Percentiles rank a stretch among this genome's conserved stretches.
Evolutionary conservation across 2,797 vertebrate species (phyloP).

Genomic region (Valencia hispanica): DNA sequence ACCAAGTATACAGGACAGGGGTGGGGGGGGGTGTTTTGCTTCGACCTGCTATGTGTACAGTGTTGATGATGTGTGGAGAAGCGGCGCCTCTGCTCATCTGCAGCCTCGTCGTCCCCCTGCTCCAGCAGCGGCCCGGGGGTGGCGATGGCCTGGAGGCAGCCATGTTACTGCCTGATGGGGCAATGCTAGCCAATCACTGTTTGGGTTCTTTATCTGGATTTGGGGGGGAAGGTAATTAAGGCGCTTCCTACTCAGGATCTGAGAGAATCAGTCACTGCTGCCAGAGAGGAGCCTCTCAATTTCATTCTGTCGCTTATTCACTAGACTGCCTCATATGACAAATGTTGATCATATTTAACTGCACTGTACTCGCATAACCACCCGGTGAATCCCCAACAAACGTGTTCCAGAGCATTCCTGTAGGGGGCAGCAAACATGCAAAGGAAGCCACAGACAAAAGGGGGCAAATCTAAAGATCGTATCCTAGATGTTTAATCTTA

Average conservation of each 20-base stretch:
- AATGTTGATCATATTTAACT: constrained; percentile 47
- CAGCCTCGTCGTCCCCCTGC: constrained; percentile 29
- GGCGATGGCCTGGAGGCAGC: constrained; percentile 60
- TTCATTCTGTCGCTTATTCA: constrained; percentile 51
- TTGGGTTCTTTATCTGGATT: constrained; percentile 67
- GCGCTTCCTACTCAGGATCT: constrained; percentile 78
- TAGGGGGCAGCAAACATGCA: constrained; percentile 62
- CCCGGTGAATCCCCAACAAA: constrained; percentile 31
- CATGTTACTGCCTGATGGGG: constrained; percentile 61
- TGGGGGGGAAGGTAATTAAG: constrained; percentile 63
- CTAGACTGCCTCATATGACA: constrained; percentile 39
- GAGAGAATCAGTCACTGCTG: constrained; percentile 78
- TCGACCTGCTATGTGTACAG: constrained; percentile 74
- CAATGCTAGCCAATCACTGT: constrained; percentile 76
- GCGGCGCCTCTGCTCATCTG: constrained; percentile 55
- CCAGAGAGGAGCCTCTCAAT: constrained; percentile 68
- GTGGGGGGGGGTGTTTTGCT: constrained; percentile 76
- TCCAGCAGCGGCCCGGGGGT: constrained; percentile 14
- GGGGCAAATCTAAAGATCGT: constrained; percentile 62
- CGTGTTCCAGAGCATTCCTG: constrained; percentile 43
- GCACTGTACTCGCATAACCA: constrained; percentile 50
- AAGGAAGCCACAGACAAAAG: constrained; percentile 23
- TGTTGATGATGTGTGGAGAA: constrained; percentile 68
- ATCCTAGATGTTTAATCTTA: constrained; percentile 65
- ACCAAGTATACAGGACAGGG: constrained; percentile 69